Evolutionary conservation across 2,888 invertebrate species (phyloP).

Genomic region (Caenorhabditis sulstoni): DNA sequence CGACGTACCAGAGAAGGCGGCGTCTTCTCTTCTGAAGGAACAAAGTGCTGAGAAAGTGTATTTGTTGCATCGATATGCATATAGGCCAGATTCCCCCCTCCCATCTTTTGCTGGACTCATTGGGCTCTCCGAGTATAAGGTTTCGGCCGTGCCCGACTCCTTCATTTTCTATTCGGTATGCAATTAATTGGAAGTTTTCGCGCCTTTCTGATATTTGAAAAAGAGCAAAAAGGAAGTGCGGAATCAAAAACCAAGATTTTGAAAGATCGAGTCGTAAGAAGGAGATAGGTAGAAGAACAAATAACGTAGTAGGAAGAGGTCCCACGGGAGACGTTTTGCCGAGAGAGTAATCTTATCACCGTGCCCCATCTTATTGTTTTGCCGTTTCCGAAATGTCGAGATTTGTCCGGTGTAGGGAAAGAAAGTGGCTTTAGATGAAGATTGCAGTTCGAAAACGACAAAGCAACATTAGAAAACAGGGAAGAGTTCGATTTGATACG

Average conservation of each 20-base stretch:
- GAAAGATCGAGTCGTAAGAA: constrained; percentile 6
- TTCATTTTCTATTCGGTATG: constrained; percentile 46
- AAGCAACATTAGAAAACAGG: neutral
- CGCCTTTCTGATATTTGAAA: neutral
- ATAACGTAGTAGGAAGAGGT: constrained; percentile 16
- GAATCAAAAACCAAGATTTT: constrained; percentile 44
- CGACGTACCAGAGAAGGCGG: neutral
- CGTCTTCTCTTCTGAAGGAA: constrained; percentile 15
- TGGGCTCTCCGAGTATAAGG: constrained; percentile 30
- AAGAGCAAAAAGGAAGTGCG: neutral
- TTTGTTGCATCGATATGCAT: constrained; percentile 24
- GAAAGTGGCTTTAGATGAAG: neutral
- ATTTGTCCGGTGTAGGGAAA: neutral
- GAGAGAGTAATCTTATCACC: constrained; percentile 47
- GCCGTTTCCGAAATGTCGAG: constrained; percentile 5
- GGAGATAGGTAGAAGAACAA: constrained; percentile 39
- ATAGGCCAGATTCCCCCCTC: constrained; percentile 24
- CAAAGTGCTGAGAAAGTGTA: constrained; percentile 31
- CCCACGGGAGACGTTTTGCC: constrained; percentile 28
- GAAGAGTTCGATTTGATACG: constrained; percentile 2
- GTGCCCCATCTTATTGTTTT: constrained; percentile 42
- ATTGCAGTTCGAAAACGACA: neutral
- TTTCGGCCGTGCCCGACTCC: constrained; percentile 33
- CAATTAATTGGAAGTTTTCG: constrained; percentile 53
- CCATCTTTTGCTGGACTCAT: constrained; percentile 5